These are phyloP conservation scores for Grus americana DNA, from an alignment of 2,113 vertebrate genomes.

Conservation along the genomic window DNA sequence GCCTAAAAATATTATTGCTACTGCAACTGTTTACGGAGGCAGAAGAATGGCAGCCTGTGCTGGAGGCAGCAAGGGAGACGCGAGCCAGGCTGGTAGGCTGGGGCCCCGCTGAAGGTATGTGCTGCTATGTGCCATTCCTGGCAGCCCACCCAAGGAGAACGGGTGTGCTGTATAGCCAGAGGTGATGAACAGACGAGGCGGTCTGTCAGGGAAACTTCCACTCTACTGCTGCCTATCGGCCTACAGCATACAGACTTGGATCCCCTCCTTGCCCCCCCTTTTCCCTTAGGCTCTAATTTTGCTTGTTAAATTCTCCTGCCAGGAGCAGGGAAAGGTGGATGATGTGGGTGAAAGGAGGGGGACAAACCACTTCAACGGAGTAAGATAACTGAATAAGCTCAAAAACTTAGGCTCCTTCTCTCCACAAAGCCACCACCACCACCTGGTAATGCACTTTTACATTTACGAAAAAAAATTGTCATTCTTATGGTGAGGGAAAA, in stretches of 20 bases:
- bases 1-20: constrained; percentile 41
- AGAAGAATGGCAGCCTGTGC: constrained; percentile 78
- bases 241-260: not conserved
- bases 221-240: constrained; percentile 57
- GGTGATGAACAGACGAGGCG: constrained; percentile 81
- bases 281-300: constrained; percentile 7
- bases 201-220: constrained; percentile 76
- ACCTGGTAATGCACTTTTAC: not conserved
- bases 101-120: constrained; percentile 81
- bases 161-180: constrained; percentile 77
- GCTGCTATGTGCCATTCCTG: constrained; percentile 78
- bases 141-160: constrained; percentile 80
- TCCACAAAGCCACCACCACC: not conserved
- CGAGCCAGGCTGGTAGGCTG: constrained; percentile 75
- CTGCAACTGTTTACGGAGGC: constrained; percentile 29
- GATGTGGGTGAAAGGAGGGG: not conserved
- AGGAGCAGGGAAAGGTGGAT: constrained; percentile 2
- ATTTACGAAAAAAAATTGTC: not conserved
- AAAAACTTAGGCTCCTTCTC: not conserved
- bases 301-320: not conserved
- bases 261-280: not conserved
- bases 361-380: not conserved
- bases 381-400: not conserved
- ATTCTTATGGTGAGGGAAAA: not conserved
- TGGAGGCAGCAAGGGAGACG: constrained; percentile 69